Evolutionary conservation across 1,140 invertebrate genomes (phyloP).

Genomic region (Aethina tumida): DNA sequence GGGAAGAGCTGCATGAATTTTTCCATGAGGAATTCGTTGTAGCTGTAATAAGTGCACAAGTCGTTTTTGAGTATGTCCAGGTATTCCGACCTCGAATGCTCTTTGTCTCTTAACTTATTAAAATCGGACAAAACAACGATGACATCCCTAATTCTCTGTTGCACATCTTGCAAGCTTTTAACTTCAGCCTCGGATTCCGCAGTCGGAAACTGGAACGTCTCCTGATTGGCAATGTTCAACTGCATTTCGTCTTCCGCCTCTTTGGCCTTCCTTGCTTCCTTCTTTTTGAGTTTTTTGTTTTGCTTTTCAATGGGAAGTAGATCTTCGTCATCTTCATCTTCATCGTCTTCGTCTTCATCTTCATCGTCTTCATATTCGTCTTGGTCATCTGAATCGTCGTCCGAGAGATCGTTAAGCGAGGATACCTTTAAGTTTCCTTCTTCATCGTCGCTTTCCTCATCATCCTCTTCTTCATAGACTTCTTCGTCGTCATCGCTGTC

Average conservation of each 20-base stretch:
- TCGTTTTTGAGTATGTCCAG: conserved; percentile 68
- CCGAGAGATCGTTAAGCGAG: conserved; percentile 39
- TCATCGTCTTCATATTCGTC: conserved; percentile 38
- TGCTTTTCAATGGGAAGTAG: conserved; percentile 79
- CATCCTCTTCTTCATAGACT: conserved; percentile 11
- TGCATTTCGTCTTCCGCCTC: conserved; percentile 72
- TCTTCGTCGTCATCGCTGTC: conserved; percentile 20
- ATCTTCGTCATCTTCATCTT: conserved; percentile 31
- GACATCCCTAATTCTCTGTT: conserved; percentile 86
- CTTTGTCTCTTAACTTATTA: conserved; percentile 62
- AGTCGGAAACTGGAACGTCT: conserved; percentile 65
- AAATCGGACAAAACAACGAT: conserved; percentile 85
- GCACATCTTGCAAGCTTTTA: conserved; percentile 70
- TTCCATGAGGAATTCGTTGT: conserved; percentile 94
- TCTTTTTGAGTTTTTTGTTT: conserved; percentile 69
- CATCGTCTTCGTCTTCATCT: conserved; percentile 41
- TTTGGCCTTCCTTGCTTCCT: conserved; percentile 58
- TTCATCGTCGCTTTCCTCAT: conserved; percentile 25
- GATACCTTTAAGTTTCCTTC: conserved; percentile 30
- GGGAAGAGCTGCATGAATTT: conserved; percentile 91
- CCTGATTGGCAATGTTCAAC: conserved; percentile 62
- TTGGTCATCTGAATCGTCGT: conserved; percentile 36
- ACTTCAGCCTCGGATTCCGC: conserved; percentile 61
- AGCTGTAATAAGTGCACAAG: conserved; percentile 92
- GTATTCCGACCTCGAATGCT: conserved; percentile 74